Percentiles rank a stretch among this genome's conserved stretches.
phyloP scores from a whole-genome alignment of 2,113 vertebrate species.

The Anarrhichthys ocellatus region DNA sequence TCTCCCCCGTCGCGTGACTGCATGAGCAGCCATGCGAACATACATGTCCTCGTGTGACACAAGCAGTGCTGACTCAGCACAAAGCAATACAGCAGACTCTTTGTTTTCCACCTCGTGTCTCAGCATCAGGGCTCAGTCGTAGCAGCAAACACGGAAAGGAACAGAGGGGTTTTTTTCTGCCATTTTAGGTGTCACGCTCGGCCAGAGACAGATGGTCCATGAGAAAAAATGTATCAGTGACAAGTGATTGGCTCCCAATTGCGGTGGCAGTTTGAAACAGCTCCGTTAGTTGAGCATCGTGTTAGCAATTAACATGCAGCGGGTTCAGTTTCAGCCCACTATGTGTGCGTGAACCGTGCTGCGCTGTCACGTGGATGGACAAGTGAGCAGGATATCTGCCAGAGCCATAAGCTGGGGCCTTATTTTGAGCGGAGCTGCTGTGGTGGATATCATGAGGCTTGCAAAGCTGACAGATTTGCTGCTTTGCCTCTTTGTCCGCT shows the following conservation, averaged over 20 bases:
- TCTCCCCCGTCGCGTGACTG: background rate
- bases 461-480: slow-evolving; percentile 56
- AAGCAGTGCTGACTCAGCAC: slow-evolving; percentile 8
- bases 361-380: slow-evolving; percentile 59
- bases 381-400: slow-evolving; percentile 64
- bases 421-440: slow-evolving; percentile 45
- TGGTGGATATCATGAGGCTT: slow-evolving; percentile 41
- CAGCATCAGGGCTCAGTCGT: slow-evolving; percentile 32
- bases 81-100: background rate
- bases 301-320: slow-evolving; percentile 14
- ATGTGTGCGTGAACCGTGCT: slow-evolving; percentile 23
- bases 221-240: slow-evolving; percentile 22
- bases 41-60: slow-evolving; percentile 3
- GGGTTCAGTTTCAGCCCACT: slow-evolving; percentile 24
- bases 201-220: slow-evolving; percentile 31
- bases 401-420: slow-evolving; percentile 44
- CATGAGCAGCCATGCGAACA: slow-evolving; percentile 22
- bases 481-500: slow-evolving; percentile 43
- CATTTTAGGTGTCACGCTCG: background rate
- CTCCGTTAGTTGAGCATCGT: slow-evolving; percentile 26
- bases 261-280: slow-evolving; percentile 26
- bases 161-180: background rate
- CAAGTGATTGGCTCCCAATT: slow-evolving; percentile 42
- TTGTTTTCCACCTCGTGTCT: slow-evolving; percentile 20
- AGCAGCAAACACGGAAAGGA: slow-evolving; percentile 8